Evolutionary conservation across 1,140 invertebrate species (phyloP).

Genomic region (Phthorimaea operculella): DNA sequence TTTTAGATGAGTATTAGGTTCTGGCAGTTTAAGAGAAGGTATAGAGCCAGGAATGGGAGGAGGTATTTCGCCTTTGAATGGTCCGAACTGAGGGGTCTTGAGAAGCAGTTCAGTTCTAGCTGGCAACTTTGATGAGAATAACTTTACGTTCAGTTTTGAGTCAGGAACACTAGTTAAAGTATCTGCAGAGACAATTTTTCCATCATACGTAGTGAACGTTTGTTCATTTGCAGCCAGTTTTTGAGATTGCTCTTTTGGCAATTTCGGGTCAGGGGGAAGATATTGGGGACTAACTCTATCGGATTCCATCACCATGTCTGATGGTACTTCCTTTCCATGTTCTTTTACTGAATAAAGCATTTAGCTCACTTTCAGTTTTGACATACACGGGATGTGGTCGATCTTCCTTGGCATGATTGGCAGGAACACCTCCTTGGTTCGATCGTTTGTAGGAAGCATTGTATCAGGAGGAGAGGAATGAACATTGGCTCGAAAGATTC

Average conservation of each 20-base stretch:
- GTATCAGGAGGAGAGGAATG: slow-evolving; percentile 74
- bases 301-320: slow-evolving; percentile 74
- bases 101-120: slow-evolving; percentile 70
- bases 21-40: not conserved
- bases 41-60: slow-evolving; percentile 32
- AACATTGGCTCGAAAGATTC: slow-evolving; percentile 79
- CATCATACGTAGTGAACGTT: slow-evolving; percentile 77
- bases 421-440: slow-evolving; percentile 54
- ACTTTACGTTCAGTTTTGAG: slow-evolving; percentile 48
- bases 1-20: slow-evolving; percentile 35
- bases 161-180: slow-evolving; percentile 70
- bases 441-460: slow-evolving; percentile 52
- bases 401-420: slow-evolving; percentile 58
- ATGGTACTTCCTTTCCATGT: slow-evolving; percentile 50
- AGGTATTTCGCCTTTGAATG: slow-evolving; percentile 78
- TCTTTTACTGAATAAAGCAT: slow-evolving; percentile 50
- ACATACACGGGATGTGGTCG: slow-evolving; percentile 60
- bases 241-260: slow-evolving; percentile 54
- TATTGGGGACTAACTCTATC: slow-evolving; percentile 76
- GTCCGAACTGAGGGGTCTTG: slow-evolving; percentile 76
- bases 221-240: slow-evolving; percentile 58
- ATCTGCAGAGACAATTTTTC: slow-evolving; percentile 74
- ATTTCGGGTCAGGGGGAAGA: slow-evolving; percentile 70
- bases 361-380: slow-evolving; percentile 45
- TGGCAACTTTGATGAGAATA: slow-evolving; percentile 68